A percentile compares a stretch with the other conserved stretches of the same genome.
Conservation (phyloP, 2,113 vertebrate genomes). For the Phyllostomus hastatus region DNA sequence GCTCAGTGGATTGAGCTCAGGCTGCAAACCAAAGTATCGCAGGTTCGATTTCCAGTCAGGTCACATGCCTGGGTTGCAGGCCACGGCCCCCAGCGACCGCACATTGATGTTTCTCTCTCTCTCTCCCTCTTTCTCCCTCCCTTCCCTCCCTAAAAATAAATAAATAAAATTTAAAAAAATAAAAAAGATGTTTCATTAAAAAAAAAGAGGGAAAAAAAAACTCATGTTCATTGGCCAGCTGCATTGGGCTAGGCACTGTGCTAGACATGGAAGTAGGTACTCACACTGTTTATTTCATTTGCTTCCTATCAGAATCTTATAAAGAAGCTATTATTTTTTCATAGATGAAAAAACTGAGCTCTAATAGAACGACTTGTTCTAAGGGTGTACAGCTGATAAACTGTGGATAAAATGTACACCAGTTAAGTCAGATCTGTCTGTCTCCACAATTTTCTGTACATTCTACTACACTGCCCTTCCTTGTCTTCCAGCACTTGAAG, state of each 20-base stretch:
- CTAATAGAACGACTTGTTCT: not conserved
- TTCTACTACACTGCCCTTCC: not conserved
- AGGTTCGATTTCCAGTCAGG: no score
- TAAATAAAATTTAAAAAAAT: no score
- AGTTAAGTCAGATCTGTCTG: not conserved
- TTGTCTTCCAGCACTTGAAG: not conserved
- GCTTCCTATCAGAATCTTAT: not conserved
- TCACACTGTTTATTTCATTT: not conserved
- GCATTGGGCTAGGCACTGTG: not conserved
- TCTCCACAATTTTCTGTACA: not conserved
- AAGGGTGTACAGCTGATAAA: not conserved
- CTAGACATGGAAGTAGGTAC: not conserved
- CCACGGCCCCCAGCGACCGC: no score
- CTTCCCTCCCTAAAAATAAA: no score
- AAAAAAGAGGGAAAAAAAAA: not conserved
- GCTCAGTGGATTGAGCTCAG: no score
- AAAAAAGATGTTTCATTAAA: no score
- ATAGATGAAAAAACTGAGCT: not conserved
- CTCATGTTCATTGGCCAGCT: not conserved
- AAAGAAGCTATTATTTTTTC: not conserved
- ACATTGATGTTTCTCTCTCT: no score
- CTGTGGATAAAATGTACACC: not conserved
- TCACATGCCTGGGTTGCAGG: no score
- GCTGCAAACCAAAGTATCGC: no score
- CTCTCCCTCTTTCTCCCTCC: no score